Conservation (phyloP, 2,113 vertebrate species). For the Ammodytes marinus region DNA sequence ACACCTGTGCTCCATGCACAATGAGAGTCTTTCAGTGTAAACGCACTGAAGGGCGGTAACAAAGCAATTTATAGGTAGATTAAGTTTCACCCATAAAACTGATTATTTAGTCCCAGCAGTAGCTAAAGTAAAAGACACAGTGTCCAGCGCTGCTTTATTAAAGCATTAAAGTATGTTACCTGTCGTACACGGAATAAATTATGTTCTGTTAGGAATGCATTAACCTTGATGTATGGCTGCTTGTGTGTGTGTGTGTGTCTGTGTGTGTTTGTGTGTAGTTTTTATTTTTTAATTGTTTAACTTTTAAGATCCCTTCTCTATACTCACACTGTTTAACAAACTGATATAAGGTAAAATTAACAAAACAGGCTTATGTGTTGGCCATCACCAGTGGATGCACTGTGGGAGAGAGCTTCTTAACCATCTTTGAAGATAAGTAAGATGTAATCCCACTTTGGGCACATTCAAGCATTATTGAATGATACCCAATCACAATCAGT, state of each 20-base stretch:
- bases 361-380: not conserved
- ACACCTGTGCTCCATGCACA: constrained; percentile 18
- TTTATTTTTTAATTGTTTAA: not conserved
- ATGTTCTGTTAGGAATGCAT: constrained; percentile 69
- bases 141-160: constrained; percentile 69
- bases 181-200: constrained; percentile 69
- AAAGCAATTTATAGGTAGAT: constrained; percentile 78
- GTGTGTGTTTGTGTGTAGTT: not conserved
- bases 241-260: constrained; percentile 17
- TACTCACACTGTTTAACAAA: not conserved
- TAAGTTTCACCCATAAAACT: constrained; percentile 76
- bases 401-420: not conserved
- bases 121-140: constrained; percentile 65
- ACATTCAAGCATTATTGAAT: not conserved
- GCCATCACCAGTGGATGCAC: not conserved
- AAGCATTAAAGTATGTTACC: constrained; percentile 72
- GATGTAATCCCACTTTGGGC: not conserved
- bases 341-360: not conserved
- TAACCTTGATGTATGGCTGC: constrained; percentile 67
- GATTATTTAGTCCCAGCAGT: constrained; percentile 67
- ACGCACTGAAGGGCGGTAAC: constrained; percentile 54
- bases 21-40: constrained; percentile 38
- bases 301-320: not conserved
- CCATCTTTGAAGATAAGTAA: not conserved
- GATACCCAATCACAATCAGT: not conserved